Conservation (phyloP, 2,113 vertebrate genomes). For the Cettia cetti region DNA sequence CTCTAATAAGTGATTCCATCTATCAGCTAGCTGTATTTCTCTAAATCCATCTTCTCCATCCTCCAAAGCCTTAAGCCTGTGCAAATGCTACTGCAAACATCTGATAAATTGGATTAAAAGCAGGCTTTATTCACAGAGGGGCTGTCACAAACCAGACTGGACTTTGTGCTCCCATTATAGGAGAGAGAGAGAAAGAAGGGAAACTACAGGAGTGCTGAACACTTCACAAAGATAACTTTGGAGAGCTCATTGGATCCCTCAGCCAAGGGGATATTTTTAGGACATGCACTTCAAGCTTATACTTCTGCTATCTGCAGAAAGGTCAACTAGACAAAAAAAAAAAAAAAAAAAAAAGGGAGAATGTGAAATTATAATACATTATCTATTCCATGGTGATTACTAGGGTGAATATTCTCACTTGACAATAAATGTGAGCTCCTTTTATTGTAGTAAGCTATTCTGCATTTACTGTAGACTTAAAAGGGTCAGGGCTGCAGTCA, state of each 20-base stretch:
- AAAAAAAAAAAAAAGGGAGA: neutral
- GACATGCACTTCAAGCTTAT: neutral
- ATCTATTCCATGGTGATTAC: neutral
- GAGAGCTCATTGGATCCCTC: neutral
- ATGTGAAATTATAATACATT: neutral
- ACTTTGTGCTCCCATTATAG: neutral
- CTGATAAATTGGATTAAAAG: neutral
- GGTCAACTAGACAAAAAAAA: neutral
- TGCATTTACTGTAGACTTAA: neutral
- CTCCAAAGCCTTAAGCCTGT: neutral
- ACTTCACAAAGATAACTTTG: neutral
- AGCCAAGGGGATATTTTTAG: neutral
- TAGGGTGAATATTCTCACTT: neutral
- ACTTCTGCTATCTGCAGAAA: neutral
- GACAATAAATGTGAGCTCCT: neutral
- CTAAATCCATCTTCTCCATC: slow-evolving; percentile 5
- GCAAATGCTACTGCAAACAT: neutral
- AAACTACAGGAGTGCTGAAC: neutral
- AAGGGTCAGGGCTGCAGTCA: slow-evolving; percentile 5
- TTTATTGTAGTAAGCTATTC: neutral
- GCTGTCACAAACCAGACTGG: neutral
- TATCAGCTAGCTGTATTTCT: slow-evolving; percentile 22
- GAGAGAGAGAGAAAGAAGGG: neutral
- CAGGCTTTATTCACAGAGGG: neutral
- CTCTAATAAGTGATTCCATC: slow-evolving; percentile 27